phyloP scores from a whole-genome alignment of 2,888 invertebrate species.

The Heliconius aoede region DNA sequence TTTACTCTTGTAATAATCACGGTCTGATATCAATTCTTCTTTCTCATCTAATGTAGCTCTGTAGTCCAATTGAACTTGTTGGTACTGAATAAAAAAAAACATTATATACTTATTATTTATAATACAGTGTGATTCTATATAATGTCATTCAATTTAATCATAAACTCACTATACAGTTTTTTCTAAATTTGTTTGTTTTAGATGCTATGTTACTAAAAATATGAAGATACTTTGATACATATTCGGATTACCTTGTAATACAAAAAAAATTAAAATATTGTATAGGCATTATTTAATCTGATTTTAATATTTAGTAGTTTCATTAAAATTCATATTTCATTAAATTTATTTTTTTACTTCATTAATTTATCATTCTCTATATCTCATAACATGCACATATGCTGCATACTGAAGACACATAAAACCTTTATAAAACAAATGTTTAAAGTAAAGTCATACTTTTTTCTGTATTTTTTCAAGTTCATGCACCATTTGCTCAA shows the following conservation, averaged over 20 bases:
- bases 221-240: too few relatives aligned
- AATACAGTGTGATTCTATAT: neutral
- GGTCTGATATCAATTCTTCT: constrained; percentile 90
- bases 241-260: too few relatives aligned
- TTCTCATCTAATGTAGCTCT: constrained; percentile 92
- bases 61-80: constrained; percentile 89
- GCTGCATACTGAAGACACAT: too few relatives aligned
- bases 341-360: too few relatives aligned
- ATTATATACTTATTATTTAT: neutral
- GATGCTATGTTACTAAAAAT: too few relatives aligned
- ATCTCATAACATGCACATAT: neutral
- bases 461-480: constrained; percentile 86
- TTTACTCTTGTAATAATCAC: constrained; percentile 93
- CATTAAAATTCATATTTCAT: too few relatives aligned
- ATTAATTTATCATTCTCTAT: too few relatives aligned
- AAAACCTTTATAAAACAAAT: neutral
- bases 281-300: too few relatives aligned
- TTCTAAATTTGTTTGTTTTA: too few relatives aligned
- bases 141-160: neutral
- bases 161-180: too few relatives aligned
- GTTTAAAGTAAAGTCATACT: constrained; percentile 63
- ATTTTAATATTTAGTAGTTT: too few relatives aligned
- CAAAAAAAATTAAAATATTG: too few relatives aligned
- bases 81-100: constrained; percentile 77
- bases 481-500: constrained; percentile 87